A percentile compares a stretch with the other conserved stretches of the same genome.
Conservation (phyloP, 2,113 vertebrate species). For the Catharus minimus region DNA sequence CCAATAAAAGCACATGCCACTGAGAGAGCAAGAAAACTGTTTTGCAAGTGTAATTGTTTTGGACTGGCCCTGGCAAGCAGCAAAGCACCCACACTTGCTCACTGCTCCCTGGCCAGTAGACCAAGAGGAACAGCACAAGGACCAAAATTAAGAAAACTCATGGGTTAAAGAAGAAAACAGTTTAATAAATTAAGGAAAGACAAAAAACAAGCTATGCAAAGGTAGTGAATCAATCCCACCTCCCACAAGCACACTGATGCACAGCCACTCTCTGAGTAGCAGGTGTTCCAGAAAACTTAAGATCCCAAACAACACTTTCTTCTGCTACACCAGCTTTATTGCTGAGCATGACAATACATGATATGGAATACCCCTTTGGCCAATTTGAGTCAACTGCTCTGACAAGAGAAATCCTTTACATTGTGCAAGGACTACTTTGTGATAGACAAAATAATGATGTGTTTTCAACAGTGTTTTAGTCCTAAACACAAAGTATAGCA, state of each 20-base stretch:
- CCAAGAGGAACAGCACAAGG: neutral
- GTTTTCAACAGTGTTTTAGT: neutral
- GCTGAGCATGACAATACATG: neutral
- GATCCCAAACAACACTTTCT: fast-evolving
- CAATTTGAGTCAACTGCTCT: neutral
- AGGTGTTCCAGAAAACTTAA: neutral
- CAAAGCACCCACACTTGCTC: neutral
- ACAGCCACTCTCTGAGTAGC: neutral
- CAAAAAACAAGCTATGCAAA: neutral
- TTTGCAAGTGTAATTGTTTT: neutral
- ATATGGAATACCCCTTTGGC: neutral
- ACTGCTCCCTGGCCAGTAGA: neutral
- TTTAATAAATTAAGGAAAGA: neutral
- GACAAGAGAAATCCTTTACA: neutral
- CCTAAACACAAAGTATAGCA: neutral
- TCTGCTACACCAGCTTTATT: neutral
- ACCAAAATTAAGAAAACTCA: neutral
- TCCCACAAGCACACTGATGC: neutral
- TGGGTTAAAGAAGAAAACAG: fast-evolving
- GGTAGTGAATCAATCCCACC: neutral
- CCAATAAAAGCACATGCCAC: neutral
- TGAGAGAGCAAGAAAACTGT: neutral
- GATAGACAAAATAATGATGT: neutral
- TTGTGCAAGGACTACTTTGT: neutral
- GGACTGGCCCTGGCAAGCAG: neutral